Evolutionary conservation across 2,888 invertebrate species (phyloP).

Genomic region (Spilarctia lutea): DNA sequence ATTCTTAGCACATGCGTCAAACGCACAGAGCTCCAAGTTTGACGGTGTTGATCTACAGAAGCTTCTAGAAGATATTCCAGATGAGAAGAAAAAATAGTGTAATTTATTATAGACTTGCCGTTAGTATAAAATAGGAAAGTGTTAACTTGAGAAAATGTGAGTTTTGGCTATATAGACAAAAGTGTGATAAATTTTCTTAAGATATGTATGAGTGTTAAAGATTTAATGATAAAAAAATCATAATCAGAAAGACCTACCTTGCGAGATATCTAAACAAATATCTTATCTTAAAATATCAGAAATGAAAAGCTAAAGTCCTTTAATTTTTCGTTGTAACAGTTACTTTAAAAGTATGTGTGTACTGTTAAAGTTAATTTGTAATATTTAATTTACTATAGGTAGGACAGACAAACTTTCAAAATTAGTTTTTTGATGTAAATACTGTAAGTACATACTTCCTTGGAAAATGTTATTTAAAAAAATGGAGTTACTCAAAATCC

Average conservation of each 20-base stretch:
- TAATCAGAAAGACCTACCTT: neutral
- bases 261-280: neutral
- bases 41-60: slow-evolving; percentile 86
- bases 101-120: slow-evolving; percentile 30
- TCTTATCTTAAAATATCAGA: neutral
- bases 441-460: no score
- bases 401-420: no score
- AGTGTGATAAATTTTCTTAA: neutral
- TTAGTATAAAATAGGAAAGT: slow-evolving; percentile 19
- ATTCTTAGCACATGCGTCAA: slow-evolving; percentile 93
- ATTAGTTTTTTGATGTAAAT: no score
- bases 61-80: slow-evolving; percentile 84
- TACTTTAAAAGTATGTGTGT: neutral
- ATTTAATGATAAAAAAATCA: neutral
- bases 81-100: slow-evolving; percentile 65
- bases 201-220: neutral
- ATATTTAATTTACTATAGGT: neutral
- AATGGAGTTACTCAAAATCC: no score
- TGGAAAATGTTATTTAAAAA: no score
- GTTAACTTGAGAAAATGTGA: neutral
- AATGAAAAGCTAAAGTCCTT: neutral
- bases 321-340: neutral
- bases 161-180: neutral
- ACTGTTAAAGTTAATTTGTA: no score
- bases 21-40: slow-evolving; percentile 83